phyloP scores from a whole-genome alignment of 1,140 invertebrate species.

The Drosophila aff. region DNA sequence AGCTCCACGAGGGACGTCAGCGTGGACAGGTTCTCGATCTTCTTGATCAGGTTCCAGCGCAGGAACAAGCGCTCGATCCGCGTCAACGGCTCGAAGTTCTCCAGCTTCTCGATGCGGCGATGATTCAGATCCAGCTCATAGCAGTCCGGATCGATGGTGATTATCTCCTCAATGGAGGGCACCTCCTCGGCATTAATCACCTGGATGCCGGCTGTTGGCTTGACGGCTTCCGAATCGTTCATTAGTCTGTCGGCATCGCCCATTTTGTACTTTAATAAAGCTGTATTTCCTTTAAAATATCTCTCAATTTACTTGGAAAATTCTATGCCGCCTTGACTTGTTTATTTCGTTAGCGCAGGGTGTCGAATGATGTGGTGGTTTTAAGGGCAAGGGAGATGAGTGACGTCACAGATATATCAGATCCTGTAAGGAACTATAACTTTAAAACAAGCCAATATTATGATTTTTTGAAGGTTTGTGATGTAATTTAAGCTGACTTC shows the following conservation, averaged over 20 bases:
- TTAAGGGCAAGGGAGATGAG: too few relatives aligned
- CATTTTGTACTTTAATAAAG: constrained; percentile 39
- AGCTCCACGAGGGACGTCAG: constrained; percentile 92
- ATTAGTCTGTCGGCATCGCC: constrained; percentile 62
- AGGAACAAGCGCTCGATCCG: constrained; percentile 92
- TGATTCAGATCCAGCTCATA: constrained; percentile 92
- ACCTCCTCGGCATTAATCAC: constrained; percentile 62
- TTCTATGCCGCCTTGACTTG: constrained; percentile 38
- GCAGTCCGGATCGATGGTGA: constrained; percentile 81
- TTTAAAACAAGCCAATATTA: neutral
- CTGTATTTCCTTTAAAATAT: constrained; percentile 7
- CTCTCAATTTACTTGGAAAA: constrained; percentile 15
- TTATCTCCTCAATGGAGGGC: constrained; percentile 73
- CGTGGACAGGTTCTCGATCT: constrained; percentile 94
- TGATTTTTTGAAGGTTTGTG: too few relatives aligned
- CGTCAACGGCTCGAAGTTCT: constrained; percentile 91
- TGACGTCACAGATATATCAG: constrained; percentile 2
- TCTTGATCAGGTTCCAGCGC: constrained; percentile 97
- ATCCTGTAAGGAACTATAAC: neutral
- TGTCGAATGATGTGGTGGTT: constrained; percentile 12
- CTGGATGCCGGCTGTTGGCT: constrained; percentile 58
- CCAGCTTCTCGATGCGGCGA: constrained; percentile 91
- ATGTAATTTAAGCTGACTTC: neutral
- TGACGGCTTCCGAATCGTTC: constrained; percentile 31
- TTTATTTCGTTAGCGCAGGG: constrained; percentile 33